Base-by-base conservation (phyloP, 2,888 invertebrate species). In the Microctonus aethiopoides region DNA sequence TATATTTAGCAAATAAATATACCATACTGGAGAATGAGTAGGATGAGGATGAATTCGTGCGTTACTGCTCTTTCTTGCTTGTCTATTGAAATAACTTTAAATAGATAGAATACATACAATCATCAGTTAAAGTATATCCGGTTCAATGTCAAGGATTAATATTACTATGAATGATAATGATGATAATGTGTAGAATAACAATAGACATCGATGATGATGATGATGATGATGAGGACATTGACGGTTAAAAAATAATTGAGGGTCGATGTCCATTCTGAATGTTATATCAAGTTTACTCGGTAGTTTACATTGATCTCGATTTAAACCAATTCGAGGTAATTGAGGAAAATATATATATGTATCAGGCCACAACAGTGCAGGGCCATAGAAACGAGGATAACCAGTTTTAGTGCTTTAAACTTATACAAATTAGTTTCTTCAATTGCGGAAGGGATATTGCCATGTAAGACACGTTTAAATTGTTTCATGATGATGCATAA, bases 301-400 rank as follows among this genome's bases (percentile, higher is more conserved):
- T 75, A 74, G 74, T 75, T 75, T 59, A 66, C 72, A 74, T 75
- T 72, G 75, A 75, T 64, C 71, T 75, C 71, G 71, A 74, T 70
- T 71, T 70, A 75, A 75, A 71, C 68, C 72, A 56, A 54, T 61
- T 68, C 66, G 64, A 61, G 29, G 61, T 67, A 65, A 32, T 51
- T 62, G 41, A 10, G 71, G 39, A 62, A 11, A 51, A 65, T 64
- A 71, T 67, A 63, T 62, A 46, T 16, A 16, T 46, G 16, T 46
- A 46, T 46, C 46, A 7, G 16, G 59, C 60, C 41, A 54, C 60
- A 51, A 20, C 62, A 56, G 60, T 66, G 65, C 68, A 52, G 29
- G 70, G 68, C 63, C 70, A 61, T 16, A 46, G 54, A 32, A 64
- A 68, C 72, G 68, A 73, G 75, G 72, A 70, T 57, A 29, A 36